Evolutionary conservation across 2,888 invertebrate species (phyloP).

Genomic region (Ceraclea dissimilis): DNA sequence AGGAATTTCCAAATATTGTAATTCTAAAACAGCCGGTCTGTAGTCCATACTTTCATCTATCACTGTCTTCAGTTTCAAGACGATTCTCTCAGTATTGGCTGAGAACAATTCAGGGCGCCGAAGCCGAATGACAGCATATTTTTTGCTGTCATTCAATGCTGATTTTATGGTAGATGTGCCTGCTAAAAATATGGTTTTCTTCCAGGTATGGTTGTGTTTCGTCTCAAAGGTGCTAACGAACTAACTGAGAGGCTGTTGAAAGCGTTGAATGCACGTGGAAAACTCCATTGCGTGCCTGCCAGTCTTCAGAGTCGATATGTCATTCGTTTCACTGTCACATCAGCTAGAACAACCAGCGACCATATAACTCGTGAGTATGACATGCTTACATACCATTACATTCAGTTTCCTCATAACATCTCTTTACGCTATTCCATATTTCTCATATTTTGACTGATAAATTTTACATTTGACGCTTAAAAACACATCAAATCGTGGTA

Average conservation of each 20-base stretch:
- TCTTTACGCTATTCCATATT: too few species aligned
- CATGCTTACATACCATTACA: neutral
- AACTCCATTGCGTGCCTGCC: slow-evolving; percentile 91
- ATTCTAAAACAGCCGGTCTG: too few species aligned
- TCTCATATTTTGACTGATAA: neutral
- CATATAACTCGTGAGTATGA: slow-evolving; percentile 53
- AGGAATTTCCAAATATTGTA: too few species aligned
- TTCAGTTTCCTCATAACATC: neutral
- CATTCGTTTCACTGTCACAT: slow-evolving; percentile 90
- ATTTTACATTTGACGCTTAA: neutral
- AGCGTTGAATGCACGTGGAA: slow-evolving; percentile 77
- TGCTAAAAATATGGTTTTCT: too few species aligned
- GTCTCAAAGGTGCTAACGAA: slow-evolving; percentile 77
- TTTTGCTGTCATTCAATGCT: too few species aligned
- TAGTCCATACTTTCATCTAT: too few species aligned
- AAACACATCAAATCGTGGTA: neutral
- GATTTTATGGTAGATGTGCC: too few species aligned
- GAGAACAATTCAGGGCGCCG: too few species aligned
- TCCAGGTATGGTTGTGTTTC: slow-evolving; percentile 80
- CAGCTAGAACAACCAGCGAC: slow-evolving; percentile 71
- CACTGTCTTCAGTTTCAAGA: too few species aligned
- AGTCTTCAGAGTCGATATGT: slow-evolving; percentile 85
- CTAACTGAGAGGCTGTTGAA: slow-evolving; percentile 84
- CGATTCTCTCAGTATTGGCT: too few species aligned
- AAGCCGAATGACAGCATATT: too few species aligned